Evolutionary conservation across 2,113 vertebrate genomes (phyloP), one percentile per base, ranked within the genome.

Genomic region (Neofelis nebulosa): DNA sequence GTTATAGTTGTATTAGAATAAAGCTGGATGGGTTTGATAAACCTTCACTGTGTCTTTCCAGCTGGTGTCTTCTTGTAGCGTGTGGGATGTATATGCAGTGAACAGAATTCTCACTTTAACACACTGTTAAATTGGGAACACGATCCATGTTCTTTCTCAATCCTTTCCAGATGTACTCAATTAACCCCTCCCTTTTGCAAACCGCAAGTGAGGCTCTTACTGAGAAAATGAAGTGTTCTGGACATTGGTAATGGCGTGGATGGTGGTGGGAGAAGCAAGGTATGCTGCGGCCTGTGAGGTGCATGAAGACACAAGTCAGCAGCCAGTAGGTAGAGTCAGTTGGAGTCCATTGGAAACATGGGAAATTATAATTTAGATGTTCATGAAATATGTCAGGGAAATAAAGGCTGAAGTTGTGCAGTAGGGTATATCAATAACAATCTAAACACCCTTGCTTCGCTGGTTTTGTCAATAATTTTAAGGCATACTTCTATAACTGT

Each of bases 391-490:
- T 27, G 33, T 85, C 50, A 89, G 11, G 19, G 36, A 85, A 91
- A n/a, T 74, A 41, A 79, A 82, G 12, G 15, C 38, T 73, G 73
- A 86, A 96, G 14, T 92, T 82, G 74, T 69, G 55, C 7, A 68
- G 23, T 27, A 71, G 66, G 89, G 19, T 48, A 4, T 87, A 86
- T 85, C 55, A n/a, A 23, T n/a, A 48, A 25, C 48, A 79, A 45
- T 41, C 27, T 52, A 73, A 88, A 84, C 31, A 25, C 7, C 8
- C 13, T 61, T 50, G 21, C 14, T 73, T 89, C 14, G n/a, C 12
- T 82, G 33, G 21, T 86, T 92, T 96, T 79, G 45, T 65, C 78
- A 78, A 18, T 92, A 68, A 92, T 82, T 91, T 91, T 79, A 89
- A 91, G 68, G n/a, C 78, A 33, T 33, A 95, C 50, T 82, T 95